phyloP scores from a whole-genome alignment of 2,113 vertebrate genomes.

The Oxyruncus cristatus region DNA sequence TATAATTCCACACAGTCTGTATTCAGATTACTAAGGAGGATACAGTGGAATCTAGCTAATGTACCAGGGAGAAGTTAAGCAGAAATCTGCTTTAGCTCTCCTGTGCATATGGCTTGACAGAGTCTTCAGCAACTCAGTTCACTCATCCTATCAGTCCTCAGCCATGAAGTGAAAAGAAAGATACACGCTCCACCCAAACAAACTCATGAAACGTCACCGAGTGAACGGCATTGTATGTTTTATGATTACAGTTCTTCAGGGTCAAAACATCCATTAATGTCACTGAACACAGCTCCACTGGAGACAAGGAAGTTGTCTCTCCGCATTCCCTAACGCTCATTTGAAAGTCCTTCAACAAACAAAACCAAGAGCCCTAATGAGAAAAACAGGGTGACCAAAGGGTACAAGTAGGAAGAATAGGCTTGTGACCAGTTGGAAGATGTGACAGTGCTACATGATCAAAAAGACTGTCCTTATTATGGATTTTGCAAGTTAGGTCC shows the following conservation, averaged over 20 bases:
- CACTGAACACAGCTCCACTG: not conserved
- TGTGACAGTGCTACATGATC: not conserved
- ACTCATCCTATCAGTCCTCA: not conserved
- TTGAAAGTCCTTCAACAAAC: not conserved
- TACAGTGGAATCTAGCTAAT: not conserved
- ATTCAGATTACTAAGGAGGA: not conserved
- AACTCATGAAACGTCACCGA: not conserved
- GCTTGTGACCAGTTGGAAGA: not conserved
- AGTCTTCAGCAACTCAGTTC: not conserved
- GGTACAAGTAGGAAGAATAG: not conserved
- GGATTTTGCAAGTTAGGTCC: not conserved
- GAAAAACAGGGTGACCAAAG: not conserved
- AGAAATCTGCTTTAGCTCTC: not conserved
- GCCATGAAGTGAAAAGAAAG: not conserved
- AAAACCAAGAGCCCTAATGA: not conserved
- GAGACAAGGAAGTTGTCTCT: not conserved
- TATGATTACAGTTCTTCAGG: not conserved
- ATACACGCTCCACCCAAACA: not conserved
- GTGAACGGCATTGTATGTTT: accelerated
- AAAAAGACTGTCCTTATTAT: not conserved
- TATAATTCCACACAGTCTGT: not conserved
- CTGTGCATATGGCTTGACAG: not conserved
- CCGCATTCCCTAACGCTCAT: not conserved
- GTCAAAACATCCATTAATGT: not conserved
- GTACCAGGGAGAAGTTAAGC: not conserved